Conservation (phyloP, 2,888 invertebrate genomes). For the Deroplatys truncata region DNA sequence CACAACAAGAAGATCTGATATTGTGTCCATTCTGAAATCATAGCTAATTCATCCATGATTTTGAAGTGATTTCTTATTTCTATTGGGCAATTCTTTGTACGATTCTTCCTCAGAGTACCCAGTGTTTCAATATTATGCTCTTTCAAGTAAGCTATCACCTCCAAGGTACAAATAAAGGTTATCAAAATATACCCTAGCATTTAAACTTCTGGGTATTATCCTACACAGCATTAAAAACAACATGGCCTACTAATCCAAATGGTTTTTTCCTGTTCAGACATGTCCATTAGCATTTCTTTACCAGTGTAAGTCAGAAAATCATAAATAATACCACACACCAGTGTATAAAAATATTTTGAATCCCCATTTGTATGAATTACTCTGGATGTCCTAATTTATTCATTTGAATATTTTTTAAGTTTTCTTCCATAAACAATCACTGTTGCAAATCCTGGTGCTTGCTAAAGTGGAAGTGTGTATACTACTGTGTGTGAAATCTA, state of each 20-base stretch:
- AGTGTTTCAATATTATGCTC: no score
- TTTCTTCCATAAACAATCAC: no score
- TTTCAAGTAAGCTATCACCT: not conserved
- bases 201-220: no score
- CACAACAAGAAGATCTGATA: no score
- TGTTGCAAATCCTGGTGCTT: no score
- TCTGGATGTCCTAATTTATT: not conserved
- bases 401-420: no score
- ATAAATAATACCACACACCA: not conserved
- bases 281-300: not conserved
- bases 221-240: no score
- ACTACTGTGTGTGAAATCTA: no score
- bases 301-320: not conserved
- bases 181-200: no score
- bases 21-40: not conserved
- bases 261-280: no score
- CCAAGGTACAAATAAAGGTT: not conserved
- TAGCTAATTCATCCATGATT: not conserved
- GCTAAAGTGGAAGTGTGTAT: no score
- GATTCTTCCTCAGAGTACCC: not conserved
- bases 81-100: not conserved
- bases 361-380: not conserved
- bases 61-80: not conserved
- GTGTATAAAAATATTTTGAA: not conserved
- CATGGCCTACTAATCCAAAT: no score